Conservation (phyloP, 2,797 vertebrate species). For the Lutjanus campechanus region DNA sequence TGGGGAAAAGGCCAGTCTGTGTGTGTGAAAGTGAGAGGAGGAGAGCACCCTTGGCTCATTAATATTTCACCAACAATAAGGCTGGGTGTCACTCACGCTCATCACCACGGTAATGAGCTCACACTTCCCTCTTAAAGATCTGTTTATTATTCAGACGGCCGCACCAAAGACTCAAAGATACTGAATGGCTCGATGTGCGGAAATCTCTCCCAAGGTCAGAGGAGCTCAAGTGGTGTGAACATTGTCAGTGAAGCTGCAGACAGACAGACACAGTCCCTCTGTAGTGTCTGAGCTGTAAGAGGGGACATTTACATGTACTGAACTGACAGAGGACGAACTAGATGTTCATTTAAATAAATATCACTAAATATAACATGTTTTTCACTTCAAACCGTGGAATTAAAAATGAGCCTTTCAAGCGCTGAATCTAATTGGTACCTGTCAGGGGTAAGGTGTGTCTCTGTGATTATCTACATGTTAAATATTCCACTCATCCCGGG, state of each 20-base stretch:
- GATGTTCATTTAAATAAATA: conserved; percentile 20
- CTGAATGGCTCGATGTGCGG: conserved; percentile 54
- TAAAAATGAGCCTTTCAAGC: conserved; percentile 37
- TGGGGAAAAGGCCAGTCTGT: conserved; percentile 44
- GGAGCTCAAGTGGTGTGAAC: conserved; percentile 29
- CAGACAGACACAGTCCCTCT: not conserved
- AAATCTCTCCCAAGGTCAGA: conserved; percentile 75
- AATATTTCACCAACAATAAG: conserved; percentile 79
- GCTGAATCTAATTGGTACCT: conserved; percentile 49
- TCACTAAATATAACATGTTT: conserved; percentile 21
- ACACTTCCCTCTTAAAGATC: conserved; percentile 67
- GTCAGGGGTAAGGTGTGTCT: conserved; percentile 51
- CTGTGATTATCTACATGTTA: conserved; percentile 41
- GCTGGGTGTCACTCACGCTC: conserved; percentile 73
- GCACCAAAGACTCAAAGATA: conserved; percentile 57
- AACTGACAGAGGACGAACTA: not conserved
- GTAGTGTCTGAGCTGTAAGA: conserved; percentile 16
- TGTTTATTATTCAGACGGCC: conserved; percentile 75
- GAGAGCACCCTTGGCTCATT: conserved; percentile 69
- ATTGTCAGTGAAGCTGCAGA: conserved; percentile 12
- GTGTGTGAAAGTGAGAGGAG: conserved; percentile 46
- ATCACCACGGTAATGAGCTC: conserved; percentile 72
- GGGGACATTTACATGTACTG: conserved; percentile 10
- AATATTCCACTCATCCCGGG: conserved; percentile 47
- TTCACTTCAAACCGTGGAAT: conserved; percentile 30